Percentiles rank a stretch among this genome's conserved stretches.
phyloP scores from a whole-genome alignment of 2,888 invertebrate genomes.

The Galeruca laticollis region DNA sequence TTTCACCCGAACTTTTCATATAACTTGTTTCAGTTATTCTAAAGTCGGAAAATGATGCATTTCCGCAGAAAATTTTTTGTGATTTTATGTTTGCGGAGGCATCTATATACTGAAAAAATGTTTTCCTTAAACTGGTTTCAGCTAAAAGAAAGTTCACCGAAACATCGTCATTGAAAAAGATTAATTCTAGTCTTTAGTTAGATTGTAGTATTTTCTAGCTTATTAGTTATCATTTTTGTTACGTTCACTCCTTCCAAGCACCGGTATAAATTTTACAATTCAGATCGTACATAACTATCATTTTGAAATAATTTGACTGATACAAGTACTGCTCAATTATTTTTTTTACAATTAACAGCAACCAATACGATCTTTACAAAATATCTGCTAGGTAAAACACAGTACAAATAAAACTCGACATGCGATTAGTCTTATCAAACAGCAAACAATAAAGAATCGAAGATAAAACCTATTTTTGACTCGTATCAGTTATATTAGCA shows the following conservation, averaged over 20 bases:
- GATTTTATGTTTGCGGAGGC: too few species aligned
- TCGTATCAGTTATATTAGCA: slow-evolving; percentile 17
- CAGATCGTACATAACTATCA: too few species aligned
- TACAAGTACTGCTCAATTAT: slow-evolving; percentile 5
- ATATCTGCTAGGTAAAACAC: slow-evolving; percentile 22
- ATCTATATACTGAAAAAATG: too few species aligned
- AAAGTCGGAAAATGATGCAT: too few species aligned
- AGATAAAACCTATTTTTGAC: slow-evolving; percentile 31
- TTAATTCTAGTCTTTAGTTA: not conserved
- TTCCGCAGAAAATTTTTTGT: too few species aligned
- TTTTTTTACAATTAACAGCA: slow-evolving; percentile 8
- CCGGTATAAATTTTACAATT: not conserved
- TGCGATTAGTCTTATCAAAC: slow-evolving; percentile 43
- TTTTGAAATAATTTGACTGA: slow-evolving; percentile 15
- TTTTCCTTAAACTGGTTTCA: too few species aligned
- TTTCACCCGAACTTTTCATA: too few species aligned
- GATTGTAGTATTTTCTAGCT: not conserved
- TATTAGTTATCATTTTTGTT: too few species aligned
- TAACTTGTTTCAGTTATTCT: too few species aligned
- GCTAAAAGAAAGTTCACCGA: too few species aligned
- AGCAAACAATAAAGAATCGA: slow-evolving; percentile 38
- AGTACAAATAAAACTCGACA: slow-evolving; percentile 29
- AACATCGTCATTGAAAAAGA: too few species aligned
- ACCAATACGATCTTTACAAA: slow-evolving; percentile 12
- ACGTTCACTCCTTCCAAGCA: not conserved